These are phyloP conservation scores for Crenichthys baileyi DNA, from an alignment of 2,797 vertebrate genomes.

Conservation along the genomic window DNA sequence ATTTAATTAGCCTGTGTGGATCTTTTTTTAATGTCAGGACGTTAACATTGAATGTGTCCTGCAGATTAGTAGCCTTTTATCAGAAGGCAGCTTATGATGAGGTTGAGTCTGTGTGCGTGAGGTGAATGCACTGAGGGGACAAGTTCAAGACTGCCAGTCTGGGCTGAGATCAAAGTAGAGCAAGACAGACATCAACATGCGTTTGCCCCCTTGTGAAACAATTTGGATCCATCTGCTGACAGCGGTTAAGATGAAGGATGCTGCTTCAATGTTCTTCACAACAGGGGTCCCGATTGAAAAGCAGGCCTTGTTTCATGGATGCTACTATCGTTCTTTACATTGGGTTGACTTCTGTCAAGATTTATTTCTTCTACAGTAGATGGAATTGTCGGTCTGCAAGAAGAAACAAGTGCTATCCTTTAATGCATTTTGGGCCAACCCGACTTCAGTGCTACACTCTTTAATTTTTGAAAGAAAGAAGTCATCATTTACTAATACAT, in stretches of 20 bases:
- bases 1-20: slow-evolving; percentile 40
- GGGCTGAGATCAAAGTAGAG: slow-evolving; percentile 49
- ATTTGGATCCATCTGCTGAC: slow-evolving; percentile 52
- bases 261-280: slow-evolving; percentile 49
- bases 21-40: slow-evolving; percentile 29
- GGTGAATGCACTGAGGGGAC: slow-evolving; percentile 16
- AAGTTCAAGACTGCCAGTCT: slow-evolving; percentile 19
- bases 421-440: not conserved
- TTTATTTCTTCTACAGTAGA: slow-evolving; percentile 24
- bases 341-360: slow-evolving; percentile 34
- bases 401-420: slow-evolving; percentile 13
- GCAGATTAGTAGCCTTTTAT: slow-evolving; percentile 21
- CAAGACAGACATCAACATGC: slow-evolving; percentile 47
- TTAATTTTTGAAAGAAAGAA: not conserved
- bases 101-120: slow-evolving; percentile 28
- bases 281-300: slow-evolving; percentile 40
- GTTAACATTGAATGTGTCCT: slow-evolving; percentile 23
- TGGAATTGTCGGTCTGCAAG: slow-evolving; percentile 26
- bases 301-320: slow-evolving; percentile 31
- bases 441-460: not conserved
- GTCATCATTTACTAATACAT: too few relatives aligned
- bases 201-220: slow-evolving; percentile 12
- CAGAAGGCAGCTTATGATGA: slow-evolving; percentile 10
- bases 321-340: slow-evolving; percentile 36
- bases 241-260: slow-evolving; percentile 51